These are phyloP conservation scores for Pseudorhiza aurosa DNA, from an alignment of 30 jellyfish, hydroid and myxozoan genomes.

Conservation along the genomic window DNA sequence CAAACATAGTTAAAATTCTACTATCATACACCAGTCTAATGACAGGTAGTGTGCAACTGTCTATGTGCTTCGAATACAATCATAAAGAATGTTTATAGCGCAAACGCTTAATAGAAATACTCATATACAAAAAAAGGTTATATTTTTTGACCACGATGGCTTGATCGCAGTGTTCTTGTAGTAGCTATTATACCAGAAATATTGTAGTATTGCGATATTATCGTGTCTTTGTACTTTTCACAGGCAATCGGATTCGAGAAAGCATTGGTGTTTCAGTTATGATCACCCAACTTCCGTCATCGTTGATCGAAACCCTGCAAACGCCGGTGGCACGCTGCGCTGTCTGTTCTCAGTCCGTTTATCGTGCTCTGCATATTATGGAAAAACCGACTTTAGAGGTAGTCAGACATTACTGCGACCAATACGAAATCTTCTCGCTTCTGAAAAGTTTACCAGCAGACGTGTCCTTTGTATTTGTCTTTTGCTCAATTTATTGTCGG, in stretches of 20 bases:
- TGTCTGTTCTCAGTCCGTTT: neutral
- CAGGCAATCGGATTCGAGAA: neutral
- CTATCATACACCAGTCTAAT: too few relatives aligned
- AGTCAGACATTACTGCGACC: neutral
- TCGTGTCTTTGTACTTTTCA: neutral
- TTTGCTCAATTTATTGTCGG: neutral
- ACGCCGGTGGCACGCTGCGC: conserved; percentile 11
- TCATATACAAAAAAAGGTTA: too few relatives aligned
- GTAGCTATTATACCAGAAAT: too few relatives aligned
- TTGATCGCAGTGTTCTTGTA: too few relatives aligned
- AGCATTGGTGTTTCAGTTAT: neutral
- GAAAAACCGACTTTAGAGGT: neutral
- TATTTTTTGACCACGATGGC: too few relatives aligned
- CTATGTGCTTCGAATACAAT: too few relatives aligned
- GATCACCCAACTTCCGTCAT: neutral
- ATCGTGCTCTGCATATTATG: neutral
- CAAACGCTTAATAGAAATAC: too few relatives aligned
- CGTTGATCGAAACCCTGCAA: neutral
- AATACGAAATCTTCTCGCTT: neutral
- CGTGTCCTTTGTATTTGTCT: neutral
- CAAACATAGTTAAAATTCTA: too few relatives aligned
- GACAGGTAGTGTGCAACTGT: too few relatives aligned
- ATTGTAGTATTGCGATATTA: too few relatives aligned
- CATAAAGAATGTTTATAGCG: too few relatives aligned
- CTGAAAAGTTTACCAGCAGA: neutral